A percentile compares a stretch with the other conserved stretches of the same genome.
Evolutionary conservation across 2,888 invertebrate genomes (phyloP).

Genomic region (Bombylius discolor): DNA sequence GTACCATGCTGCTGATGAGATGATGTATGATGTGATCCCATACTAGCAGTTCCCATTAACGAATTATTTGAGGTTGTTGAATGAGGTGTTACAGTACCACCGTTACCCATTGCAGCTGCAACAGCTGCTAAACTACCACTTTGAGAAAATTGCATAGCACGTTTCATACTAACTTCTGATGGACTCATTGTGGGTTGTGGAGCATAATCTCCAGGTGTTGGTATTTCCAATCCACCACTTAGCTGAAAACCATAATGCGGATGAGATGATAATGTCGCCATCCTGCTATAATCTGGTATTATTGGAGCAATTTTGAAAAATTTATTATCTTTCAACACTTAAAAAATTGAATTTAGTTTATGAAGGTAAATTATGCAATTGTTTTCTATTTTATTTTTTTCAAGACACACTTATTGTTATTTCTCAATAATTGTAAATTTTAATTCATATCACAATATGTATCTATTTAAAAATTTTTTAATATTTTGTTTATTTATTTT

Average conservation of each 20-base stretch:
- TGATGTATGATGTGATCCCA: constrained; percentile 30
- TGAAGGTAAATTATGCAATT: background rate
- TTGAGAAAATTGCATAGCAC: constrained; percentile 35
- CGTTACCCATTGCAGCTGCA: constrained; percentile 32
- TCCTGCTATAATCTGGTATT: background rate
- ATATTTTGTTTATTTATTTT: no score
- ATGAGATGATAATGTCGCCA: constrained; percentile 21
- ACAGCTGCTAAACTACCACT: constrained; percentile 28
- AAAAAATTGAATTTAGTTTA: no score
- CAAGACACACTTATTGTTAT: constrained; percentile 2
- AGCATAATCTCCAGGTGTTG: constrained; percentile 32
- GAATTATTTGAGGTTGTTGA: constrained; percentile 23
- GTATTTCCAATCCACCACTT: constrained; percentile 32
- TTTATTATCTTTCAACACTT: no score
- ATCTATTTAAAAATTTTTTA: no score
- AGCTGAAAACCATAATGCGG: constrained; percentile 37
- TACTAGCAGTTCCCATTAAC: constrained; percentile 26
- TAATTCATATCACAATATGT: no score
- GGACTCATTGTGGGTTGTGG: constrained; percentile 27
- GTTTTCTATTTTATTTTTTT: constrained; percentile 4
- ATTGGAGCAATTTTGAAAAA: background rate
- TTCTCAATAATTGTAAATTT: no score
- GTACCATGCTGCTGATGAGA: constrained; percentile 25
- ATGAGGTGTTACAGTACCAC: constrained; percentile 26
- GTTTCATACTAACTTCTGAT: constrained; percentile 33